Conservation (phyloP, 2,797 vertebrate species). For the Esox lucius region DNA sequence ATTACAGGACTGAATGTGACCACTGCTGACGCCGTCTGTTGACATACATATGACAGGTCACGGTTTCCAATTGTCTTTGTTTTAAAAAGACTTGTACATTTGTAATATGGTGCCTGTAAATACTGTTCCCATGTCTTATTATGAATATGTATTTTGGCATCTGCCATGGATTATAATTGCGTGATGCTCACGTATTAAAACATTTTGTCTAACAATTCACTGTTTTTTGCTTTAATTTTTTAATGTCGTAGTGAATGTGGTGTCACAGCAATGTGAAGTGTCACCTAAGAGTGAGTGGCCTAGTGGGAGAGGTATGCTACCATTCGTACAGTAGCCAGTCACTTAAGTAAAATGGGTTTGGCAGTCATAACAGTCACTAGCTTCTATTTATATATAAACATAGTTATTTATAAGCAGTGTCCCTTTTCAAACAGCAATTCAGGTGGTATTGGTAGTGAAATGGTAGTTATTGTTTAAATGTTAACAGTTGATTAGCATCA, state of each 20-base stretch:
- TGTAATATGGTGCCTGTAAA: conserved; percentile 76
- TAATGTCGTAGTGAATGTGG: background rate
- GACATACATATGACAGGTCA: conserved; percentile 30
- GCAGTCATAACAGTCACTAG: background rate
- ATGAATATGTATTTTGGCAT: conserved; percentile 78
- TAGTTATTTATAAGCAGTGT: background rate
- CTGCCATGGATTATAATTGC: conserved; percentile 78
- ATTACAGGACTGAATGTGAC: conserved; percentile 4
- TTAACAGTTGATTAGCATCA: background rate
- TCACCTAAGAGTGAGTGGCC: conserved; percentile 9
- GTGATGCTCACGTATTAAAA: conserved; percentile 87
- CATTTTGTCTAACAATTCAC: conserved; percentile 61
- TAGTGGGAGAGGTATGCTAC: background rate
- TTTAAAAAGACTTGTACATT: conserved; percentile 83
- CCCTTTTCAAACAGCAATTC: background rate
- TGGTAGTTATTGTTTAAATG: background rate
- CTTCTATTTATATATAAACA: background rate
- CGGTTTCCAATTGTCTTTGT: conserved; percentile 74
- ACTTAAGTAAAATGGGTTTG: background rate
- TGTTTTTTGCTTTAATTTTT: conserved; percentile 24
- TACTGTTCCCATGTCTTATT: conserved; percentile 64
- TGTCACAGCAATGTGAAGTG: background rate
- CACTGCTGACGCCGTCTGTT: conserved; percentile 24
- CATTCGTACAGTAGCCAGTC: background rate
- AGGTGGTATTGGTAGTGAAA: background rate